These are phyloP conservation scores for Cerceris rybyensis DNA, from an alignment of 2,888 invertebrate genomes.

Conservation along the genomic window DNA sequence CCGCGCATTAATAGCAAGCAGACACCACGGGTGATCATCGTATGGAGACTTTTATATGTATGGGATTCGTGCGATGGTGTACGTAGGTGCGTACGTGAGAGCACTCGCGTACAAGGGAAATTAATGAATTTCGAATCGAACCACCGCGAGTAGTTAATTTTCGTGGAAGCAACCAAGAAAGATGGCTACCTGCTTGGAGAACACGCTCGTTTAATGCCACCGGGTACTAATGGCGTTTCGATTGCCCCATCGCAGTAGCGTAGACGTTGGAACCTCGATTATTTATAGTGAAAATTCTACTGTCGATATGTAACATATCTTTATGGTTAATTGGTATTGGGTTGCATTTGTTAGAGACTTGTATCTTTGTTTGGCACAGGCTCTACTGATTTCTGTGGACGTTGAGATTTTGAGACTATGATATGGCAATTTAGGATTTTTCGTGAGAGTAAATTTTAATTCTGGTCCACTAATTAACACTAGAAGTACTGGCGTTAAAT, in stretches of 20 bases:
- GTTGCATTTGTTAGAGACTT: too few relatives aligned
- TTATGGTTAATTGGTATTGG: too few relatives aligned
- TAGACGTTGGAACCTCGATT: slow-evolving; percentile 13
- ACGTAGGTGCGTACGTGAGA: slow-evolving; percentile 14
- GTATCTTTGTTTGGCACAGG: too few relatives aligned
- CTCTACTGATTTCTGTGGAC: too few relatives aligned
- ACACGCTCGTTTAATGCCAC: slow-evolving; percentile 65
- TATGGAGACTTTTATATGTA: slow-evolving; percentile 3
- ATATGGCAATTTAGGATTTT: too few relatives aligned
- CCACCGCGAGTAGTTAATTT: slow-evolving; percentile 61
- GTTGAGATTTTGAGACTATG: too few relatives aligned
- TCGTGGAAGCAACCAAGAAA: slow-evolving; percentile 55
- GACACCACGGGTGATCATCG: slow-evolving; percentile 61
- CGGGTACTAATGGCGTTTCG: slow-evolving; percentile 64
- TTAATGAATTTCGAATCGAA: slow-evolving; percentile 66
- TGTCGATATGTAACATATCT: not conserved
- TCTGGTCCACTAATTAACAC: too few relatives aligned
- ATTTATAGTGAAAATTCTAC: not conserved
- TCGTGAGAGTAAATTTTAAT: too few relatives aligned
- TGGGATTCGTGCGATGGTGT: not conserved
- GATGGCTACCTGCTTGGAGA: slow-evolving; percentile 59
- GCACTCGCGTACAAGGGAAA: slow-evolving; percentile 48
- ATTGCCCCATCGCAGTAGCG: slow-evolving; percentile 56
- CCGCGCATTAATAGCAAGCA: slow-evolving; percentile 55
- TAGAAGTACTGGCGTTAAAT: too few relatives aligned